Base-by-base conservation (phyloP, 2,797 vertebrate genomes). In the Aulostomus chinensis region DNA sequence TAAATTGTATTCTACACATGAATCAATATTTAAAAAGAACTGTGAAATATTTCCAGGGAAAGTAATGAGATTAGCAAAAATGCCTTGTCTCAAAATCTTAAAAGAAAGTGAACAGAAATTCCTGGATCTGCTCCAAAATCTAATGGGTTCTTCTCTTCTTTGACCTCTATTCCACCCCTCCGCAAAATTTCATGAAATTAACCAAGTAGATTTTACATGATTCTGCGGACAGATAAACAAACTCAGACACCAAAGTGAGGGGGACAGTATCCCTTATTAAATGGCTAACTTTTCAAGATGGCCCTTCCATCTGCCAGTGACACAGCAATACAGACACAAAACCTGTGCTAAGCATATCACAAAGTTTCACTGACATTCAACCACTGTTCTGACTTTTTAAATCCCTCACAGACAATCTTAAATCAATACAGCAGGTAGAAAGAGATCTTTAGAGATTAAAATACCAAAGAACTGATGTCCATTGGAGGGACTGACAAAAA, bases 241-340 rank as follows among this genome's bases (percentile, higher is more conserved):
- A 6, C 20, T 21, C n/a, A n/a, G n/a, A n/a, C n/a, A n/a, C n/a
- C n/a, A n/a, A n/a, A n/a, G n/a, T n/a, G n/a, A n/a, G n/a, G n/a
- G n/a, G n/a, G 20, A 21, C 3, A 28, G 25, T 6, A 3, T 2
- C 22, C 22, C 4, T 24, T 24, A 24, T 8, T 24, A 8, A 24
- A 24, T 8, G 4, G 22, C 22, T 8, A 2, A 8, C 8, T 59
- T 75, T 60, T 47, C 31, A 58, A 43, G 26, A 47, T 20, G 28
- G 10, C 22, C 31, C 35, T 26, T 47, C 21, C 14, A 12, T 26
- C 13, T 17, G 11, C 30, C 59, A 28, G 31, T 79, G 75, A 76
- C 76, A 82, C 48, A 76, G 69, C 71, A 73, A 9, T 20, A 8
- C 30, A 58, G 21, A 50, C 47, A 5, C 52, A 68, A 43, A 63